phyloP scores from a whole-genome alignment of 2,113 vertebrate species.

The Poeciliopsis retropinna region DNA sequence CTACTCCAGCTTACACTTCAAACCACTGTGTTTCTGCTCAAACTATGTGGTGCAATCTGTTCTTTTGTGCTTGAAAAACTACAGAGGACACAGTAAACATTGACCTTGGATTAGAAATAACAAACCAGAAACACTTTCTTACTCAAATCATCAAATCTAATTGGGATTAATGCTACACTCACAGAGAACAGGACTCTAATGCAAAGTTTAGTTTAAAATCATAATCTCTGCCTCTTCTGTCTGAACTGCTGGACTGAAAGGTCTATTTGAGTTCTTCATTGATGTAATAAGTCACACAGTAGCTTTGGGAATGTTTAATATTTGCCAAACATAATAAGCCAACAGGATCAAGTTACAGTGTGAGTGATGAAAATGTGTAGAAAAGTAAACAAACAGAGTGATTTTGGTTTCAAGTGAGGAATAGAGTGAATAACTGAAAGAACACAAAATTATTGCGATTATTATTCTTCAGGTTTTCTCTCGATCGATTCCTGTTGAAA shows the following conservation, averaged over 20 bases:
- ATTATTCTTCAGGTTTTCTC: conserved; percentile 1
- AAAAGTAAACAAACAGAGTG: conserved; percentile 7
- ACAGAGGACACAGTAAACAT: neutral
- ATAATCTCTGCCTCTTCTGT: too few relatives aligned
- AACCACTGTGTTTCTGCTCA: neutral
- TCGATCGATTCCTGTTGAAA: conserved; percentile 7
- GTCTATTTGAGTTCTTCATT: neutral
- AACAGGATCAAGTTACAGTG: neutral
- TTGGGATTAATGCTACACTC: neutral
- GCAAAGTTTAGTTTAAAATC: neutral
- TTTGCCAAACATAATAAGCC: neutral
- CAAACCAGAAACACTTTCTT: neutral
- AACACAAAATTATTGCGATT: neutral
- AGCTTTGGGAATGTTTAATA: neutral
- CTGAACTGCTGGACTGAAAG: too few relatives aligned
- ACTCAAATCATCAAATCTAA: neutral
- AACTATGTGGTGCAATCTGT: neutral
- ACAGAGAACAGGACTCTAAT: neutral
- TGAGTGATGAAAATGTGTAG: neutral
- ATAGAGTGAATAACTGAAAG: conserved; percentile 1
- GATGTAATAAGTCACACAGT: neutral
- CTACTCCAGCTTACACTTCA: neutral
- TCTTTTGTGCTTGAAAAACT: neutral
- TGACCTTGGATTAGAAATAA: neutral
- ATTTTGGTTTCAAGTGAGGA: conserved; percentile 11